These are phyloP conservation scores for Spodoptera littoralis DNA, from an alignment of 2,888 invertebrate species.

Conservation along the genomic window DNA sequence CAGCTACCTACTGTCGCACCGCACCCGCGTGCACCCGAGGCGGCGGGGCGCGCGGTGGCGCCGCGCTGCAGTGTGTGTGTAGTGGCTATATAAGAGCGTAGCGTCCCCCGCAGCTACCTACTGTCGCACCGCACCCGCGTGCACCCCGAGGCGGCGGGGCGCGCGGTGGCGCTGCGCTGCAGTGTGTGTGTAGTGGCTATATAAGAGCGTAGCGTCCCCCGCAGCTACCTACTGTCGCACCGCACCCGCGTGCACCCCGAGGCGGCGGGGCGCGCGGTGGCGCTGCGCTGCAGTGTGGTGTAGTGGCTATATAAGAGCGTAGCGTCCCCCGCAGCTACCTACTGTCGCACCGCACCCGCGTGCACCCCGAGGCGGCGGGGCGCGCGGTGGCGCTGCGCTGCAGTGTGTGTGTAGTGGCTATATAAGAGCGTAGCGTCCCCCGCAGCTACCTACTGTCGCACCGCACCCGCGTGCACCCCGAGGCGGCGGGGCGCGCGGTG, in stretches of 20 bases:
- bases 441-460: constrained; percentile 75
- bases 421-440: too few relatives aligned
- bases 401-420: too few relatives aligned
- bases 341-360: constrained; percentile 75
- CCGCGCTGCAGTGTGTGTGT: too few relatives aligned
- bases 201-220: too few relatives aligned
- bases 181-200: too few relatives aligned
- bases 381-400: constrained; percentile 45
- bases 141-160: constrained; percentile 77
- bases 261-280: constrained; percentile 62
- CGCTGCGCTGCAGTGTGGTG: too few relatives aligned
- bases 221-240: constrained; percentile 76
- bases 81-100: too few relatives aligned
- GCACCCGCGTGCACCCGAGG: constrained; percentile 75
- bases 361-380: constrained; percentile 75
- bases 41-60: constrained; percentile 60
- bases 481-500: constrained; percentile 65
- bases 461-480: constrained; percentile 77
- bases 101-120: constrained; percentile 67
- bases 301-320: too few relatives aligned
- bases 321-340: constrained; percentile 63
- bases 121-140: constrained; percentile 77
- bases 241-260: constrained; percentile 77
- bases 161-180: constrained; percentile 74
- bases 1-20: constrained; percentile 78